These are phyloP conservation scores for Hippocampus abdominalis DNA, from an alignment of 2,113 vertebrate species.

Conservation along the genomic window DNA sequence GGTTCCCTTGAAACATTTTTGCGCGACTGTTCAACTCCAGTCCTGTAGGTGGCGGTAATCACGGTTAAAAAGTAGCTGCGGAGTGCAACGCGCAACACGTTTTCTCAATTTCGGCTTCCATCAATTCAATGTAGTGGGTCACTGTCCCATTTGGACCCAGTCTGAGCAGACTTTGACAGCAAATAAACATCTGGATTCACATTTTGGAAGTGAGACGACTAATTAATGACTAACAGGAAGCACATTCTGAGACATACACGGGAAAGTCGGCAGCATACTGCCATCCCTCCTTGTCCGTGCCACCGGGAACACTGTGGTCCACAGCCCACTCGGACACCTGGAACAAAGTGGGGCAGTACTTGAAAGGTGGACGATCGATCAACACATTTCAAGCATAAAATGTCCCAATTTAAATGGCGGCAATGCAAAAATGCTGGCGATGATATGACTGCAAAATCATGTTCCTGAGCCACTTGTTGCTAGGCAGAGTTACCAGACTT, in stretches of 20 bases:
- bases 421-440: too few species aligned
- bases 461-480: background rate
- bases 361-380: too few species aligned
- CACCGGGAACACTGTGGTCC: conserved; percentile 79
- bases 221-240: background rate
- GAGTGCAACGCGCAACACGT: too few species aligned
- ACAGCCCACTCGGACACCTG: conserved; percentile 91
- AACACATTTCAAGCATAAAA: too few species aligned
- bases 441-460: too few species aligned
- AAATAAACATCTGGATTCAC: background rate
- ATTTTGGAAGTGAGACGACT: background rate
- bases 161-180: background rate
- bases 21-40: too few species aligned
- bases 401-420: too few species aligned
- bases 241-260: conserved; percentile 70
- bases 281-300: conserved; percentile 93
- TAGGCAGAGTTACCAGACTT: background rate
- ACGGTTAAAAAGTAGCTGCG: too few species aligned
- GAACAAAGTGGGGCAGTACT: background rate
- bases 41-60: too few species aligned
- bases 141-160: background rate
- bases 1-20: background rate
- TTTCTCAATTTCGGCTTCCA: too few species aligned
- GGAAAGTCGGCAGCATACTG: conserved; percentile 97
- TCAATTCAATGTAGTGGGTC: background rate